These are phyloP conservation scores for Heliconius ethilla DNA, from an alignment of 2,888 invertebrate species.

Conservation along the genomic window DNA sequence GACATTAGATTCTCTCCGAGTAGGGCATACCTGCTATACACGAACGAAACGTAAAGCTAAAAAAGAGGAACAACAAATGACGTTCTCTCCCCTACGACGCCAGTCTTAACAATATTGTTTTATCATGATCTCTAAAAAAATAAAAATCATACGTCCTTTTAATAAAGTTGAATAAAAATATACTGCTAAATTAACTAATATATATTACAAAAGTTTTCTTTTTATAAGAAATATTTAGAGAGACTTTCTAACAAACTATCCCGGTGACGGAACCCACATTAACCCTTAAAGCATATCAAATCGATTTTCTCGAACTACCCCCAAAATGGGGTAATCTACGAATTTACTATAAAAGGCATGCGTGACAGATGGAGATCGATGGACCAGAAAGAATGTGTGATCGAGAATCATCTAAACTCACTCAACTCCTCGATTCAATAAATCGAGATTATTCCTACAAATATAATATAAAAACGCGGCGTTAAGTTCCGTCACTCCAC, in stretches of 20 bases:
- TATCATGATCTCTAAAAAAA: neutral
- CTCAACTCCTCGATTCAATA: too few relatives aligned
- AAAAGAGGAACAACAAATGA: neutral
- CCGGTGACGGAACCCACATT: constrained; percentile 23
- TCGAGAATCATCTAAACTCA: neutral
- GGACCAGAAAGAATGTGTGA: constrained; percentile 25
- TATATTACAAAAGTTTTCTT: neutral
- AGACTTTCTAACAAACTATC: constrained; percentile 5
- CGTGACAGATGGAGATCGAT: constrained; percentile 35
- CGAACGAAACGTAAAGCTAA: neutral
- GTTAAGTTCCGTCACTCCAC: too few relatives aligned
- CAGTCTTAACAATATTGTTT: neutral
- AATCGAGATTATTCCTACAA: neutral
- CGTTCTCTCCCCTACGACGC: too few relatives aligned
- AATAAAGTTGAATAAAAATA: neutral
- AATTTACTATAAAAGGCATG: constrained; percentile 17
- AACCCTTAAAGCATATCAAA: constrained; percentile 35
- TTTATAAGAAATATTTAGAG: neutral
- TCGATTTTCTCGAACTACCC: constrained; percentile 35
- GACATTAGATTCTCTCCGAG: neutral
- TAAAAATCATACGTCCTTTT: neutral
- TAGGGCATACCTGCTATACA: neutral
- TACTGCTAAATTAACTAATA: neutral
- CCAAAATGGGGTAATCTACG: constrained; percentile 33
- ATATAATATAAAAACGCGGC: neutral